Evolutionary conservation across 1,140 invertebrate species (phyloP), one percentile per base, ranked within the genome.

Genomic region (Glossosoma conforme): DNA sequence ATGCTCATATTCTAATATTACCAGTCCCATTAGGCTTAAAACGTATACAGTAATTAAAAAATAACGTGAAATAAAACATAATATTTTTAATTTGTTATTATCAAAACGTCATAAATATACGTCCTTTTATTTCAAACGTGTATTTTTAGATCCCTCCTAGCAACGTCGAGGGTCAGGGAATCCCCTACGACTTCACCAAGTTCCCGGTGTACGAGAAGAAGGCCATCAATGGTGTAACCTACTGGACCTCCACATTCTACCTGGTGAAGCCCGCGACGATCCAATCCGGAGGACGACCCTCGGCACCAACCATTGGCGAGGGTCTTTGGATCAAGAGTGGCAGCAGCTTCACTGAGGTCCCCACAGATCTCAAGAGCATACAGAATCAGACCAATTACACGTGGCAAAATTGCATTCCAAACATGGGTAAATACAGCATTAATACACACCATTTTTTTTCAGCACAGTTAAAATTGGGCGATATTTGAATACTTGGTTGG

Each of bases 381-480:
- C 21, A 43, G 6, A 24, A 58, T 5, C 60, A 33, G 2, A 43
- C 55, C 3, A n/a, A 20, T 15, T 72, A 62, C 47, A 70, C 64
- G 1, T 44, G 54, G 49, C 67, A 70, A 44, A 62, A 62, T 19
- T 71, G 69, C 52, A 58, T 69, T 28, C 54, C 58, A 21, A 61
- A 61, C 56, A 71, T 71, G 68, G 67, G 69, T 71, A 47, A 41
- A n/a, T n/a, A n/a, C n/a, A n/a, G n/a, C n/a, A n/a, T n/a, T n/a
- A n/a, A n/a, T n/a, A n/a, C n/a, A n/a, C n/a, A n/a, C n/a, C n/a
- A n/a, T n/a, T n/a, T n/a, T n/a, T n/a, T n/a, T n/a, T n/a, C n/a
- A n/a, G n/a, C n/a, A n/a, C n/a, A n/a, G n/a, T n/a, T n/a, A n/a
- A n/a, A n/a, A n/a, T n/a, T n/a, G n/a, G n/a, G n/a, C n/a, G n/a